Evolutionary conservation across 1,140 invertebrate species (phyloP).

Genomic region (Leguminivora glycinivorella): DNA sequence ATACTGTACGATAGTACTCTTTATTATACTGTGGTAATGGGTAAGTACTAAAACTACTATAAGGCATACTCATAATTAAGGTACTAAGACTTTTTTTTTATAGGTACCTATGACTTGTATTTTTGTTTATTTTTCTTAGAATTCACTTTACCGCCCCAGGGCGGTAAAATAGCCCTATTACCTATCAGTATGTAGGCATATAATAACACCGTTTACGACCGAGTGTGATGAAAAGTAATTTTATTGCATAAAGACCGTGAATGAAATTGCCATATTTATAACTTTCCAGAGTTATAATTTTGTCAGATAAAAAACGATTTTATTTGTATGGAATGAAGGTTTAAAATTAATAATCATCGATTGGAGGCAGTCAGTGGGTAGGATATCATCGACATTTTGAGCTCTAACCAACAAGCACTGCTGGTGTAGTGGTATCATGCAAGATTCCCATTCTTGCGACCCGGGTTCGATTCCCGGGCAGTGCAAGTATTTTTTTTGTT

Average conservation of each 20-base stretch:
- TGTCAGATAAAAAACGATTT: not conserved
- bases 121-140: too few species aligned
- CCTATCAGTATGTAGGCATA: too few species aligned
- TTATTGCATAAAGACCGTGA: not conserved
- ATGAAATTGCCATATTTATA: not conserved
- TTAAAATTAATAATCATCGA: not conserved
- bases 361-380: not conserved
- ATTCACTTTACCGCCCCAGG: too few species aligned
- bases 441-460: conserved; percentile 97
- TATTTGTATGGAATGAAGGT: not conserved
- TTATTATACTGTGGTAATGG: too few species aligned
- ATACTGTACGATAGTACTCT: too few species aligned
- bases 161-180: too few species aligned
- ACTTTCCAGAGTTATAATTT: not conserved
- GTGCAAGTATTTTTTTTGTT: conserved; percentile 82
- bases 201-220: too few species aligned
- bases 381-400: not conserved
- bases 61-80: too few species aligned
- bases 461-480: conserved; percentile 97
- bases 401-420: conserved; percentile 81
- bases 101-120: too few species aligned
- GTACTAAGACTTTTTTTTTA: too few species aligned
- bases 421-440: conserved; percentile 98
- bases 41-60: too few species aligned
- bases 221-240: too few species aligned